These are phyloP conservation scores for Notiomystis cincta DNA, from an alignment of 2,113 vertebrate species.

Conservation along the genomic window DNA sequence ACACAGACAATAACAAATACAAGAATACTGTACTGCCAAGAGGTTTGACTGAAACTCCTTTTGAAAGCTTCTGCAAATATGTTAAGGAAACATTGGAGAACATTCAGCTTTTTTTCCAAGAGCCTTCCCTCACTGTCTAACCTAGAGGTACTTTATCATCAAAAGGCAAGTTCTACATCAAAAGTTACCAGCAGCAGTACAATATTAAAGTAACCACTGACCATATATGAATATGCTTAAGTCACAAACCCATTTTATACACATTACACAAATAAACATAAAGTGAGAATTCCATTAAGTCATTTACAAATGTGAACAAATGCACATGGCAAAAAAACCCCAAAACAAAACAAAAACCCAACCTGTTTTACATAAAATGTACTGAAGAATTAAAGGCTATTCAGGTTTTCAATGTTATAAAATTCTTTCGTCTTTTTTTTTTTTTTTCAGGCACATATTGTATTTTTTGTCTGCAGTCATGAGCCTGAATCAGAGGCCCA, in stretches of 20 bases:
- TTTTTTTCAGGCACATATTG: slow-evolving; percentile 86
- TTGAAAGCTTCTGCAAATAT: slow-evolving; percentile 75
- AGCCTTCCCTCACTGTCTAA: slow-evolving; percentile 65
- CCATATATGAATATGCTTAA: slow-evolving; percentile 85
- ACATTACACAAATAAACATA: slow-evolving; percentile 87
- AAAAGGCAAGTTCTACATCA: slow-evolving; percentile 75
- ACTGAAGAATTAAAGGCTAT: slow-evolving; percentile 82
- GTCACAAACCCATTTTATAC: slow-evolving; percentile 86
- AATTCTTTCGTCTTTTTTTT: slow-evolving; percentile 81
- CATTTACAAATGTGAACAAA: slow-evolving; percentile 87
- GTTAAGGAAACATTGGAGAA: slow-evolving; percentile 74
- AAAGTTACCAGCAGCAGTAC: slow-evolving; percentile 89
- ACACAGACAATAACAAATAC: slow-evolving; percentile 88
- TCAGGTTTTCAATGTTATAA: slow-evolving; percentile 82
- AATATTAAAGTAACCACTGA: slow-evolving; percentile 87
- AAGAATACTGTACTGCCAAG: slow-evolving; percentile 91
- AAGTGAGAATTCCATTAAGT: slow-evolving; percentile 83
- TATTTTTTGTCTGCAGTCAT: slow-evolving; percentile 75
- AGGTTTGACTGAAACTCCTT: slow-evolving; percentile 84
- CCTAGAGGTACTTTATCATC: slow-evolving; percentile 72
- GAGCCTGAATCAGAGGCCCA: slow-evolving; percentile 74
- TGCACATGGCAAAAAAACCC: slow-evolving; percentile 81
- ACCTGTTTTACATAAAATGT: slow-evolving; percentile 77
- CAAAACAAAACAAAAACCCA: slow-evolving; percentile 57
- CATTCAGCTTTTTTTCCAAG: slow-evolving; percentile 68